A percentile compares a stretch with the other conserved stretches of the same genome.
These are phyloP conservation scores for Rhagoletis zephyria DNA, from an alignment of 1,140 invertebrate genomes.

Conservation along the genomic window DNA sequence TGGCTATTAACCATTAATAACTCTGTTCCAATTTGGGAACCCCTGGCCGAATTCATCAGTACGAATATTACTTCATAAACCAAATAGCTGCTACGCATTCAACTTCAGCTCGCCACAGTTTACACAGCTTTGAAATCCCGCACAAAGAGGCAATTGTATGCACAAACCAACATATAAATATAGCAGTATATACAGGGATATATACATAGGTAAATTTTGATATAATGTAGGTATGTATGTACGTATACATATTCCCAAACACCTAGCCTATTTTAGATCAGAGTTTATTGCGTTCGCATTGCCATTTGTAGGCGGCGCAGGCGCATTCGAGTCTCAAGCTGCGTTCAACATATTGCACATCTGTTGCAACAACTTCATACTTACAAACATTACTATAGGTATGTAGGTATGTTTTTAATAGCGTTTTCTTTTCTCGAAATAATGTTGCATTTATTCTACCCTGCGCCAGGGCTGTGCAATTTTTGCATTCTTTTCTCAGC, in stretches of 20 bases:
- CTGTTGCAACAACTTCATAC: slow-evolving; percentile 38
- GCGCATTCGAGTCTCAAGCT: slow-evolving; percentile 12
- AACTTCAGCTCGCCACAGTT: background rate
- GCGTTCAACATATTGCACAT: slow-evolving; percentile 50
- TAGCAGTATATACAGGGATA: background rate
- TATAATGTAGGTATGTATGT: background rate
- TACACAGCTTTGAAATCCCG: slow-evolving; percentile 17
- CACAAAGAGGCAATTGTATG: slow-evolving; percentile 2
- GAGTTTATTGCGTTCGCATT: slow-evolving; percentile 39
- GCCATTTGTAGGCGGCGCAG: background rate
- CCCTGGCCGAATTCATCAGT: background rate
- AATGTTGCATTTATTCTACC: background rate
- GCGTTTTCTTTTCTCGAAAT: no score
- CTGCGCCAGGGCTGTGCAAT: no score
- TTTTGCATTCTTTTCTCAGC: no score
- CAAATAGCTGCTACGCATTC: background rate
- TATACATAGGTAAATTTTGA: background rate
- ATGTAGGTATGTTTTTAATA: no score
- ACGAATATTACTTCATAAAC: background rate
- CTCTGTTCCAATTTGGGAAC: background rate
- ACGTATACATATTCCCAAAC: background rate
- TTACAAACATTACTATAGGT: background rate
- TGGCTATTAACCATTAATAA: no score
- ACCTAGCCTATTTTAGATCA: slow-evolving; percentile 44
- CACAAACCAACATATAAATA: background rate